phyloP scores from a whole-genome alignment of 2,797 vertebrate genomes.

The Coracias cyanogaster region DNA sequence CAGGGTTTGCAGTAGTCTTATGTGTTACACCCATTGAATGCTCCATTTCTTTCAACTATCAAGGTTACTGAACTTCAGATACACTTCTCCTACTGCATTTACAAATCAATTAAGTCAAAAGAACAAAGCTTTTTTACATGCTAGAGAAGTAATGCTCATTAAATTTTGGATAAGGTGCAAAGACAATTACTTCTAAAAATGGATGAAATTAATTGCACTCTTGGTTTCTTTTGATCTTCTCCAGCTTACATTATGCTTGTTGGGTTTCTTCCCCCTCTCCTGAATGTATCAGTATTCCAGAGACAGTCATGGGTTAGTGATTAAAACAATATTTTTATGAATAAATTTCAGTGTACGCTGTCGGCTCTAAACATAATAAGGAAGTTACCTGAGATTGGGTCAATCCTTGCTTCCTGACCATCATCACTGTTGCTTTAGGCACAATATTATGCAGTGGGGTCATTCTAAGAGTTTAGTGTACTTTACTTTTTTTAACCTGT shows the following conservation, averaged over 20 bases:
- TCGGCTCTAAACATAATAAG: not conserved
- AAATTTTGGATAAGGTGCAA: slow-evolving; percentile 71
- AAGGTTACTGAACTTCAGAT: slow-evolving; percentile 67
- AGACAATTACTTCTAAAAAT: slow-evolving; percentile 69
- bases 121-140: slow-evolving; percentile 68
- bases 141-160: slow-evolving; percentile 67
- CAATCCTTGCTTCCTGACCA: not conserved
- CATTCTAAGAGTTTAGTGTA: not conserved
- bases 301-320: slow-evolving; percentile 21
- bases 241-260: slow-evolving; percentile 33
- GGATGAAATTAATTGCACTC: slow-evolving; percentile 68
- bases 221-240: slow-evolving; percentile 69
- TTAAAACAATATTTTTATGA: slow-evolving; percentile 31
- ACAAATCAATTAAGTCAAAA: slow-evolving; percentile 73
- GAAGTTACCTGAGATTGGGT: not conserved
- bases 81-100: slow-evolving; percentile 58
- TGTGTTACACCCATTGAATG: slow-evolving; percentile 4
- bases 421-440: not conserved
- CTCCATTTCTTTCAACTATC: slow-evolving; percentile 64
- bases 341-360: not conserved
- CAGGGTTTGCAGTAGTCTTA: not conserved
- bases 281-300: not conserved
- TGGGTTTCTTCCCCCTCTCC: slow-evolving; percentile 36
- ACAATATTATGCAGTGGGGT: not conserved
- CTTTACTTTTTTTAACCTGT: not conserved